Percentiles rank a stretch among this genome's conserved stretches.
These are phyloP conservation scores for Cheilosia grossa DNA, from an alignment of 2,888 invertebrate genomes.

Conservation along the genomic window DNA sequence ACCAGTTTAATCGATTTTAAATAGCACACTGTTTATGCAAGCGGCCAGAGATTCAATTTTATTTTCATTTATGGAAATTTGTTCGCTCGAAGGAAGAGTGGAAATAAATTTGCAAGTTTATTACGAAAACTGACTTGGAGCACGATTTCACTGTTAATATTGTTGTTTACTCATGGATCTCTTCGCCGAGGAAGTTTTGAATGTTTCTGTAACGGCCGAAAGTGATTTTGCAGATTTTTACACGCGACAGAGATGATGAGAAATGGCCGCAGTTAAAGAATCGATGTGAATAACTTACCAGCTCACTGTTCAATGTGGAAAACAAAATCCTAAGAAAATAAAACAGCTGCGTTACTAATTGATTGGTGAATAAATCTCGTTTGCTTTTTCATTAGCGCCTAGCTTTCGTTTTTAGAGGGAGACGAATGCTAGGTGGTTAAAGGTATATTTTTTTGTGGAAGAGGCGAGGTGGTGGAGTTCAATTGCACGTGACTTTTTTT, in stretches of 20 bases:
- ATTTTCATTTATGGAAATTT: conserved; percentile 56
- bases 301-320: not conserved
- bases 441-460: too few relatives aligned
- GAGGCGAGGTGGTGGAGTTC: too few relatives aligned
- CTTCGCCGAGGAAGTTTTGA: conserved; percentile 34
- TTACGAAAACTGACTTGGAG: conserved; percentile 38
- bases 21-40: conserved; percentile 60
- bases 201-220: conserved; percentile 45
- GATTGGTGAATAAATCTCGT: not conserved
- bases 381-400: not conserved
- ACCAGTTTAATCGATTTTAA: conserved; percentile 48
- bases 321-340: not conserved
- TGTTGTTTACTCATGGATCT: conserved; percentile 41
- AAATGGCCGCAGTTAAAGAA: conserved; percentile 1
- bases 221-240: conserved; percentile 29
- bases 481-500: too few relatives aligned
- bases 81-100: conserved; percentile 34
- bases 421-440: not conserved
- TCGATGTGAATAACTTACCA: not conserved
- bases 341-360: not conserved
- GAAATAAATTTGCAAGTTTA: conserved; percentile 46
- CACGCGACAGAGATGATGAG: conserved; percentile 15
- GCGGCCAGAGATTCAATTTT: not conserved
- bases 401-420: not conserved
- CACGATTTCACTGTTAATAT: conserved; percentile 63